phyloP scores from a whole-genome alignment of 2,888 invertebrate species.

The Aphidoletes aphidimyza region DNA sequence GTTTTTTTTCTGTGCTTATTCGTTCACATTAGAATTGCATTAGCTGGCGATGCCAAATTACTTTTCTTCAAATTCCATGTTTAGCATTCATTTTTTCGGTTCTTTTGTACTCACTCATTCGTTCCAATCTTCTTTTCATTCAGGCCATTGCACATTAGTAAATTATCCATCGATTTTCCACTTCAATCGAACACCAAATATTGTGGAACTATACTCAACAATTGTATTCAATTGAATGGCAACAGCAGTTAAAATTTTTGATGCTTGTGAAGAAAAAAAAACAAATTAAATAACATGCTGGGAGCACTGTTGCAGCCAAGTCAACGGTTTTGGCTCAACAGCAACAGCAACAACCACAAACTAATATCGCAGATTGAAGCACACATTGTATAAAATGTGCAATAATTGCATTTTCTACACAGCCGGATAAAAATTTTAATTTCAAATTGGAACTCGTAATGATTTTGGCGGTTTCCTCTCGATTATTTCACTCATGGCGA shows the following conservation, averaged over 20 bases:
- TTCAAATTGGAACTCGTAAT: no score
- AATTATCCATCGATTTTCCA: background rate
- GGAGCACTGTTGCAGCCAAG: no score
- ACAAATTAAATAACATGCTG: no score
- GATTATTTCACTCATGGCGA: background rate
- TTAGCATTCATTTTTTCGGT: background rate
- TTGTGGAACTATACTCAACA: background rate
- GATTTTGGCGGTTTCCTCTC: no score
- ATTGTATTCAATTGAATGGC: background rate
- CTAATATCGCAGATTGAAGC: no score
- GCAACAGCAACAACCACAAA: no score
- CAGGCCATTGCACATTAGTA: background rate
- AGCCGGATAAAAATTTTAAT: no score
- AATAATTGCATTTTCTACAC: no score
- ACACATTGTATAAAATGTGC: no score
- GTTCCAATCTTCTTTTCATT: background rate
- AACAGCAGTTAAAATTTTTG: background rate
- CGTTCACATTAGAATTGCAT: conserved; percentile 12
- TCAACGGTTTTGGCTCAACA: no score
- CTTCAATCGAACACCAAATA: conserved; percentile 21
- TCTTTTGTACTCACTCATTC: background rate
- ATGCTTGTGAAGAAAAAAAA: no score
- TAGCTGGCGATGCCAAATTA: background rate
- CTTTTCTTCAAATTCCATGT: background rate
- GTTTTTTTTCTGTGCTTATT: background rate